Evolutionary conservation across 2,113 vertebrate genomes (phyloP), one percentile per base, ranked within the genome.

Genomic region (Ahaetulla prasina): DNA sequence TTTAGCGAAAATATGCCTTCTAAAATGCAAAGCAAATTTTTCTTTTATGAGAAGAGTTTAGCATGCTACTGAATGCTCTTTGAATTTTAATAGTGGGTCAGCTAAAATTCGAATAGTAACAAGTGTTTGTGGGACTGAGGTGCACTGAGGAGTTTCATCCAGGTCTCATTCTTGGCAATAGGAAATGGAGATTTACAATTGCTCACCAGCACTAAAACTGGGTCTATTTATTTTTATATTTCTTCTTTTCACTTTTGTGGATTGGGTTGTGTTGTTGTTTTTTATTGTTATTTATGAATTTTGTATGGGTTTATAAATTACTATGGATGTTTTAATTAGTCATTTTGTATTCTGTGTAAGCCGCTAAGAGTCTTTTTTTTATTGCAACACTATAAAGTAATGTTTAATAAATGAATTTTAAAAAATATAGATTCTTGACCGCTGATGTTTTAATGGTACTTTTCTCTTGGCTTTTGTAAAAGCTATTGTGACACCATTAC

Each of bases 51-150:
- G 35, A 80, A 43, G 8, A 80, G 8, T 80, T 80, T 22, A 43
- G 18, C 18, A 39, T 93, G 94, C 94, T 97, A 39, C 96, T 97
- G 96, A 96, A 92, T 92, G 94, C 94, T 94, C 94, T 89, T 94
- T 94, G 95, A 85, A 93, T 97, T 97, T 97, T 96, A 96, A 95
- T 92, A 55, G 94, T 80, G 92, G 95, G 97, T 95, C 94, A 95
- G 95, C 96, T 95, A 94, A 96, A 95, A 96, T 96, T 96, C 97
- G 96, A 97, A 96, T 97, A 97, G 96, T 96, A 96, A 96, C 96
- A 97, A 96, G 97, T 97, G 96, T 97, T 97, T 93, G 92, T 91
- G 47, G 97, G 97, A 97, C 97, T 97, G 97, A 97, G 97, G 98
- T 97, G 97, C 97, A 97, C 96, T 94, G 97, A 96, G 63, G 90